Conservation (phyloP, 2,888 invertebrate species). For the Sinopyrophorus schimmeli region DNA sequence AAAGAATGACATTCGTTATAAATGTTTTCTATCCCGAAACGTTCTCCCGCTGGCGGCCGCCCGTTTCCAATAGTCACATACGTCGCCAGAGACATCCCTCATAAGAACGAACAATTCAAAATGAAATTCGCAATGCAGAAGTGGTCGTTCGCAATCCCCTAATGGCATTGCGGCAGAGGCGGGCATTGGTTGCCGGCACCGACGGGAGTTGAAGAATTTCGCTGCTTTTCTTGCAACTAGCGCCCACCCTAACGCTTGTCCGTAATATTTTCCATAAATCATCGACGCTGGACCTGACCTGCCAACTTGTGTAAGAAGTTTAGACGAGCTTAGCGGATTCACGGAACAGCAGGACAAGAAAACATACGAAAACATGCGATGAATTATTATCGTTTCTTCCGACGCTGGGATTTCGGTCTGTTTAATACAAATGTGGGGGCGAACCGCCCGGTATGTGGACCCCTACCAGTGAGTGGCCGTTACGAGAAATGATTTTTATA, state of each 20-base stretch:
- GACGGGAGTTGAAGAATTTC: constrained; percentile 50
- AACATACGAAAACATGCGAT: constrained; percentile 45
- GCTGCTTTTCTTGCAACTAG: constrained; percentile 50
- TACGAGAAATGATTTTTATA: too few relatives aligned
- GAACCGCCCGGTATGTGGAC: too few relatives aligned
- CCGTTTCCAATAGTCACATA: constrained; percentile 37
- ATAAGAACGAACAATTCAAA: constrained; percentile 45
- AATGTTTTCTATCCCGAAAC: constrained; percentile 38
- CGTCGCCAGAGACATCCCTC: constrained; percentile 36
- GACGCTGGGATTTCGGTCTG: constrained; percentile 12
- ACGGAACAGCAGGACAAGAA: constrained; percentile 36
- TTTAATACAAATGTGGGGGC: constrained; percentile 18
- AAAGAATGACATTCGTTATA: constrained; percentile 42
- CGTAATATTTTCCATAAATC: constrained; percentile 59
- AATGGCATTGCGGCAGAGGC: constrained; percentile 41
- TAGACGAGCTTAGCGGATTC: constrained; percentile 44
- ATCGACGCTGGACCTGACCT: constrained; percentile 53
- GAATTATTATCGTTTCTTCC: constrained; percentile 47
- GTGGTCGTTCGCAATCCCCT: constrained; percentile 49
- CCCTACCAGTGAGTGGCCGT: too few relatives aligned
- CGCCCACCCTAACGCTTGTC: constrained; percentile 41
- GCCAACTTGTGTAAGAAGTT: constrained; percentile 48
- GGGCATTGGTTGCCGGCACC: constrained; percentile 41
- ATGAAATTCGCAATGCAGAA: constrained; percentile 49
- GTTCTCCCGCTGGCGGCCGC: constrained; percentile 24